Base-by-base conservation (phyloP, 1,140 invertebrate genomes). In the Caenorhabditis tropicalis region DNA sequence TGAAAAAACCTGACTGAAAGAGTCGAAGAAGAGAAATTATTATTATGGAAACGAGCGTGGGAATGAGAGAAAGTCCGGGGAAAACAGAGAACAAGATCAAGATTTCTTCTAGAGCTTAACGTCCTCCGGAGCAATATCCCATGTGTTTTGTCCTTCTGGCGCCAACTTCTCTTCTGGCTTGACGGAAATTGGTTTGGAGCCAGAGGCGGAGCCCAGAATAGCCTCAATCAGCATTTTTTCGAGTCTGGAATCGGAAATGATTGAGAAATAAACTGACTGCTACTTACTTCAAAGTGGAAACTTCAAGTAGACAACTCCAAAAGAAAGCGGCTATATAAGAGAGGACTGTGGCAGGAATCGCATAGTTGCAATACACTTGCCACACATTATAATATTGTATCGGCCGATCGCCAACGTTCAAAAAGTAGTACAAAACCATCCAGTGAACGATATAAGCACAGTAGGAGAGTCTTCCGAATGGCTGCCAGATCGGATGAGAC, bases 381-480 rank as follows among this genome's bases (percentile, higher is more conserved):
- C 65, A 82, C 24, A 70, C 39, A 27, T 31, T 79, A 24, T 27
- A 58, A 53, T 48, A 86, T 19, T 85, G 85, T 0, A 82, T 31
- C 0, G 82, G 85, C 16, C 46, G 31, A 49, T 83, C 82, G 21
- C 39, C 48, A 29, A 86, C 43, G 29, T 82, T 46, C 21, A 86
- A 21, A 39, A 56, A 86, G 33, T 80, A 79, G 2, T 86, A 82
- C 10, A 79, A 19, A 7, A 58, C 60, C 19, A 84, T 24, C 31
- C 39, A 81, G 48, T 86, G 85, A 19, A 79, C 65, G 12, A 86
- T 36, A 39, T 86, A 86, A 9, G 85, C 85, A 24, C 79, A 83
- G 51, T 85, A 86, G 19, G 82, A 85, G n/a, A 86, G n/a, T 21
- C 82, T 9, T 46, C 85, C 82, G 9, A 86, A 65, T 31, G 85